Conservation (phyloP, 2,797 vertebrate genomes). For the Enteromius argenteus region DNA sequence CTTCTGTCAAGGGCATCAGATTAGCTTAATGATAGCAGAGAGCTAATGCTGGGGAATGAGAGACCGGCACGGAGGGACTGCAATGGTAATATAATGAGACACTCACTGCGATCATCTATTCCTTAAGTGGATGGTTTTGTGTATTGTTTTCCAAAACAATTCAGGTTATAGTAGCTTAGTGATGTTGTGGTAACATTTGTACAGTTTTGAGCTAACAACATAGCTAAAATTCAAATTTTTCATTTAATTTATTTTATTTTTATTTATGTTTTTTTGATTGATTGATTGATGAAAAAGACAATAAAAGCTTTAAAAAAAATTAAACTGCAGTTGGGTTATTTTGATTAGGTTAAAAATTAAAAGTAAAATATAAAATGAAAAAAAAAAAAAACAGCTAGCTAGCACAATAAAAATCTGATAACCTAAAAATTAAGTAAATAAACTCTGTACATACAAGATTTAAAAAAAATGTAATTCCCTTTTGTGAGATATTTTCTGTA, state of each 20-base stretch:
- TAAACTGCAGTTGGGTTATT: too few species aligned
- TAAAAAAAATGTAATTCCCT: background rate
- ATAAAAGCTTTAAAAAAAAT: too few species aligned
- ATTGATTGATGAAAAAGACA: too few species aligned
- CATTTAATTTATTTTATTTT: too few species aligned
- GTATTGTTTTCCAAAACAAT: conserved; percentile 13
- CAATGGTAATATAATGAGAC: conserved; percentile 37
- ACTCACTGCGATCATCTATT: conserved; percentile 9
- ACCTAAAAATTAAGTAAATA: too few species aligned
- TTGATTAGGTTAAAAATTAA: too few species aligned
- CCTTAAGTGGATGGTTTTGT: background rate
- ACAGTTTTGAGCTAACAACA: background rate
- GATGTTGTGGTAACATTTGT: background rate
- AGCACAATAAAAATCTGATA: too few species aligned
- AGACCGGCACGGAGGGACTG: conserved; percentile 19
- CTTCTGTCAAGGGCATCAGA: conserved; percentile 55
- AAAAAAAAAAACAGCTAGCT: too few species aligned
- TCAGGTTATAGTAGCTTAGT: background rate
- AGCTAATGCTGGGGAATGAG: conserved; percentile 38
- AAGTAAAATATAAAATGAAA: too few species aligned
- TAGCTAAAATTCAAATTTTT: too few species aligned
- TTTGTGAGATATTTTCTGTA: background rate
- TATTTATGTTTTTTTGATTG: too few species aligned
- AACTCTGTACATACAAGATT: too few species aligned
- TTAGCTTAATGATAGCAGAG: conserved; percentile 31